Evolutionary conservation across 92 coral and sea anemone genomes (phyloP).

Genomic region (Umimayanthus kanabou): DNA sequence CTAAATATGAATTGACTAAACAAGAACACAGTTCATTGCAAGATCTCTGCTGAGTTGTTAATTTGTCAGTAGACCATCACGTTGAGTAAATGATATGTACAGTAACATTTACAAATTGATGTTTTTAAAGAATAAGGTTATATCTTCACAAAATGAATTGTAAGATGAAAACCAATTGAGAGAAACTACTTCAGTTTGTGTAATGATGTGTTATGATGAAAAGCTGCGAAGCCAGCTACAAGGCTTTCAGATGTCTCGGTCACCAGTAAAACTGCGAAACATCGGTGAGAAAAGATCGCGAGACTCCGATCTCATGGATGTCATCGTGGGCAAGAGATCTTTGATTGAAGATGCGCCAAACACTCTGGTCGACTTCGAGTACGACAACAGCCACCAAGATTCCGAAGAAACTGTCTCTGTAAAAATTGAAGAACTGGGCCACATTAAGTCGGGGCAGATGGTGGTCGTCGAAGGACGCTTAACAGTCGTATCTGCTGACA

Average conservation of each 20-base stretch:
- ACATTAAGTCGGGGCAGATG: conserved; percentile 7
- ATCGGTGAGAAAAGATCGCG: too few species aligned
- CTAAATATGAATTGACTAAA: too few species aligned
- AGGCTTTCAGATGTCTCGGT: conserved; percentile 8
- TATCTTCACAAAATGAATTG: too few species aligned
- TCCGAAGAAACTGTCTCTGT: neutral
- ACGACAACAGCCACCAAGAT: neutral
- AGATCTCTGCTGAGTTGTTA: too few species aligned
- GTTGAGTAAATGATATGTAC: too few species aligned
- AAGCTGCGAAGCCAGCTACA: neutral
- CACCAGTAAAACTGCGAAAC: neutral
- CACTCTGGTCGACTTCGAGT: neutral
- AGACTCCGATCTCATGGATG: neutral
- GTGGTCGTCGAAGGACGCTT: neutral
- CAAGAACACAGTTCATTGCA: too few species aligned
- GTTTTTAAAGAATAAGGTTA: too few species aligned
- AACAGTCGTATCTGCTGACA: neutral
- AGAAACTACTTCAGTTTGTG: too few species aligned
- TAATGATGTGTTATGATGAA: neutral
- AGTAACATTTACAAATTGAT: too few species aligned
- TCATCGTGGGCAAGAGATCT: neutral
- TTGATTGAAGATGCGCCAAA: neutral
- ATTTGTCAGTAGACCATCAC: too few species aligned
- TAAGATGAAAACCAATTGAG: too few species aligned
- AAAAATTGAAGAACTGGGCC: neutral